Evolutionary conservation across 1,140 invertebrate genomes (phyloP), one percentile per base, ranked within the genome.

Genomic region (Ephestia elutella): DNA sequence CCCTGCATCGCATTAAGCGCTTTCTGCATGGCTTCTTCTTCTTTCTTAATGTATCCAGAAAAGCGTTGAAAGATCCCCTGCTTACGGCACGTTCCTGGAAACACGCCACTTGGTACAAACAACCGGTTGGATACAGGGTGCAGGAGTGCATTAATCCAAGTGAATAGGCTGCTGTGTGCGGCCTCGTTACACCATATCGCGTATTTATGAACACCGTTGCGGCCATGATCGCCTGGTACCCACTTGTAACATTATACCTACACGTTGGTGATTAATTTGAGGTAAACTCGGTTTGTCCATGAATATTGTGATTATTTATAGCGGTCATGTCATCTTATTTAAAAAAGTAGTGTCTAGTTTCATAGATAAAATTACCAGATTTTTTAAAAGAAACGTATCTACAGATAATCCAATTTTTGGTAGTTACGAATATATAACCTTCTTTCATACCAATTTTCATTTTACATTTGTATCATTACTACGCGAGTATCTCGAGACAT

Each of bases 171-270:
- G 68, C 71, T 66, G 78, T 80, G 81, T 82, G 77, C 75, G 80
- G 77, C 70, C 75, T 58, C 65, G n/a, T n/a, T n/a, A n/a, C n/a
- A n/a, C 74, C 78, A 78, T 79, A 76, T 73, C 66, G 69, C 70
- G 80, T 85, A 83, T 85, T 85, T 83, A 85, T 83, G 80, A 80
- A 82, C 82, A 78, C 79, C 72, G 62, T 17, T 61, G 56, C 61
- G 48, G 54, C 66, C 70, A 73, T 76, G 79, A 73, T 71, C 70
- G 56, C 79, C 77, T 75, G 66, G 74, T 77, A 73, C 73, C 65
- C 53, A 63, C 56, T 55, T 19, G 78, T 79, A 82, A 80, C 76
- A 74, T 70, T 76, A 79, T 71, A 79, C 75, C 71, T 62, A 66
- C 66, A 63, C 70, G 69, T 72, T 66, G 57, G 71, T 76, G 76